Evolutionary conservation across 2,888 invertebrate genomes (phyloP).

Genomic region (Oxyscelio sp.): DNA sequence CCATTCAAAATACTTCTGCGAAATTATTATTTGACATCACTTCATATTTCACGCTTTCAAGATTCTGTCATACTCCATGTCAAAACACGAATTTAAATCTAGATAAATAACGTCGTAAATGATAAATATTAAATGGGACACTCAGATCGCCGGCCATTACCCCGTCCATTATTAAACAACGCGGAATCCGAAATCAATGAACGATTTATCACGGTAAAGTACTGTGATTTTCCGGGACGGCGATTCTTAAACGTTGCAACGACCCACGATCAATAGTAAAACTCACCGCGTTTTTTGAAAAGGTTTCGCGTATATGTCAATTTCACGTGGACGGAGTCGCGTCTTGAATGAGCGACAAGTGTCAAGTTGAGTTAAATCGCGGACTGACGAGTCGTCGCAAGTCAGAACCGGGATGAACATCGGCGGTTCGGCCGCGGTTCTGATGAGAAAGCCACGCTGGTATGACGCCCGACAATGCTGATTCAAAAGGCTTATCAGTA

Average conservation of each 20-base stretch:
- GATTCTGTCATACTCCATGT: not conserved
- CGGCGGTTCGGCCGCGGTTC: conserved; percentile 37
- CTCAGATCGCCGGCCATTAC: not conserved
- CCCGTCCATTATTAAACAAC: not conserved
- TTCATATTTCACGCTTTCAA: no score
- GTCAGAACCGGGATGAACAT: conserved; percentile 46
- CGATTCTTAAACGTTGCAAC: not conserved
- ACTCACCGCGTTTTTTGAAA: conserved; percentile 30
- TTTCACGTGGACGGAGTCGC: conserved; percentile 30
- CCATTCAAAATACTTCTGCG: no score
- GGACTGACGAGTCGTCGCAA: conserved; percentile 61
- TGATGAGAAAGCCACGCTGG: conserved; percentile 60
- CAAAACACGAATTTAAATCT: no score
- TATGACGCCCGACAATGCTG: conserved; percentile 58
- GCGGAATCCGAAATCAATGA: not conserved
- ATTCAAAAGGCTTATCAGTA: conserved; percentile 65
- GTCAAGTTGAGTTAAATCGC: conserved; percentile 62
- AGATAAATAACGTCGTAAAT: no score
- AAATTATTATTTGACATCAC: no score
- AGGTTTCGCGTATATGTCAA: conserved; percentile 2
- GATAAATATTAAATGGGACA: no score
- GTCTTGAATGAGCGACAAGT: conserved; percentile 55
- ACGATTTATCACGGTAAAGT: not conserved
- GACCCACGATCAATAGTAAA: conserved; percentile 27
- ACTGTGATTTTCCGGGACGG: no score